Conservation (phyloP, 2,113 vertebrate species). For the Vidua chalybeata region DNA sequence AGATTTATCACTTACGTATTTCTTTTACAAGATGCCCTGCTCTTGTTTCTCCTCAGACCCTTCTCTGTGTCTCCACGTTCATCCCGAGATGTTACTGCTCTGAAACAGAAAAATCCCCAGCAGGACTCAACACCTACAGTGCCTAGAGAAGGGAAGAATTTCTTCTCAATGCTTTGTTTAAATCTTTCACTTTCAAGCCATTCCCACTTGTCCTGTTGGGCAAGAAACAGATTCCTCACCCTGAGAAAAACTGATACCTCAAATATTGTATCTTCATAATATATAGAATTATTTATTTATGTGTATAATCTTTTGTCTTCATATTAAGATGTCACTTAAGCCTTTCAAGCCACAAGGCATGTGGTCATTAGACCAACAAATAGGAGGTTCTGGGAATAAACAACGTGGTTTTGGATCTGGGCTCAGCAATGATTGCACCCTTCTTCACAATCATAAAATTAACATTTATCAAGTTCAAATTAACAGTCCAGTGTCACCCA, state of each 20-base stretch:
- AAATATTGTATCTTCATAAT: neutral
- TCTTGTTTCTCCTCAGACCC: neutral
- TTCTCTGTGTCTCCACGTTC: fast-evolving
- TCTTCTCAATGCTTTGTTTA: neutral
- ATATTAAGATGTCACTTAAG: neutral
- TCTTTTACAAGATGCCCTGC: neutral
- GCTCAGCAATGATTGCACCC: neutral
- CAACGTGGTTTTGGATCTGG: neutral
- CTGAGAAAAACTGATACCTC: neutral
- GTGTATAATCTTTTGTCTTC: neutral
- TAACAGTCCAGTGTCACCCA: neutral
- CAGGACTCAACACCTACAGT: neutral
- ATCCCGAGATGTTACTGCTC: fast-evolving
- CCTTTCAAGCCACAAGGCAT: neutral
- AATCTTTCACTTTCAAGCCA: neutral
- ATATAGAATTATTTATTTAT: neutral
- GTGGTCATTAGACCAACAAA: neutral
- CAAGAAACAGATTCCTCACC: neutral
- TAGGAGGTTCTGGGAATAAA: neutral
- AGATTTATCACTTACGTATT: neutral
- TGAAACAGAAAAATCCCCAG: neutral
- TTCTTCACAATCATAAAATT: neutral
- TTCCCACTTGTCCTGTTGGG: neutral
- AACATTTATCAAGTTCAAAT: neutral
- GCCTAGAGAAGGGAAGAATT: neutral